Evolutionary conservation across 2,797 vertebrate genomes (phyloP).

Genomic region (Xenopus petersii): DNA sequence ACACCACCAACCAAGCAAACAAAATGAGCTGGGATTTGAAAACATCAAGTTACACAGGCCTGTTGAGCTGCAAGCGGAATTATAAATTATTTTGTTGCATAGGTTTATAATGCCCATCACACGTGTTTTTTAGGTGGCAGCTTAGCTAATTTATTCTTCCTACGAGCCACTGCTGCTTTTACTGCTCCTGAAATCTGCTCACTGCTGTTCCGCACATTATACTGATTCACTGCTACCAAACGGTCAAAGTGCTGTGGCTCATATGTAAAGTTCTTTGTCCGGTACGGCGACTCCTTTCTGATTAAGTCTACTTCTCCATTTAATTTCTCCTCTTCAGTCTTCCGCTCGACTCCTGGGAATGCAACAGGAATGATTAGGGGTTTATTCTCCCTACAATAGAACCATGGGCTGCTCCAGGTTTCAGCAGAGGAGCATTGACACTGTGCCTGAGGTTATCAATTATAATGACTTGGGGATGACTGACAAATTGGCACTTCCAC

Average conservation of each 20-base stretch:
- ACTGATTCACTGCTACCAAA: slow-evolving; percentile 68
- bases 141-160: slow-evolving; percentile 14
- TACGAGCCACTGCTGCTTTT: slow-evolving; percentile 58
- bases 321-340: slow-evolving; percentile 66
- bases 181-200: slow-evolving; percentile 59
- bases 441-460: too few species aligned
- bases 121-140: neutral
- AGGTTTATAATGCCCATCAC: neutral
- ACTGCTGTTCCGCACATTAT: slow-evolving; percentile 74
- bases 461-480: too few species aligned
- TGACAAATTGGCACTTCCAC: too few species aligned
- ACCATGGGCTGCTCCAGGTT: too few species aligned
- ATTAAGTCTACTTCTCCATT: slow-evolving; percentile 68
- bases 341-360: slow-evolving; percentile 65
- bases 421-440: too few species aligned
- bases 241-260: slow-evolving; percentile 63
- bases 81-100: too few species aligned
- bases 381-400: too few species aligned
- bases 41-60: too few species aligned
- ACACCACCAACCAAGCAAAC: too few species aligned
- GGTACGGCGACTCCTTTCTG: slow-evolving; percentile 68
- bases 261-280: slow-evolving; percentile 71
- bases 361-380: too few species aligned
- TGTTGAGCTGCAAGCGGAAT: too few species aligned
- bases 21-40: too few species aligned